Evolutionary conservation across 2,888 invertebrate species (phyloP), one percentile per base, ranked within the genome.

Genomic region (Cantharis flavilabris): DNA sequence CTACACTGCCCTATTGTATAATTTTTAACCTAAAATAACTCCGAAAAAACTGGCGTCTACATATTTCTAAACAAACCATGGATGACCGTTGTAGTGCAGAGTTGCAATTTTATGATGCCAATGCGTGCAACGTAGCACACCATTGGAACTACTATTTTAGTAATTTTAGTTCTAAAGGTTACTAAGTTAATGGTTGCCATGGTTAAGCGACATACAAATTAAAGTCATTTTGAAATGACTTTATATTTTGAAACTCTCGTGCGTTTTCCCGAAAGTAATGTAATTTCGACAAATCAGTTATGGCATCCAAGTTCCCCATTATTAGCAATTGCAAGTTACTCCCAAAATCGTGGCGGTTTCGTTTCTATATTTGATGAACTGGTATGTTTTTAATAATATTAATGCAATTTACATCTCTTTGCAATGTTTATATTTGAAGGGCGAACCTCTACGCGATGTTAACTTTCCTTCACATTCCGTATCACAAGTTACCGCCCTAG

Each of bases 291-390:
- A n/a, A 92, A 93, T 81, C 92, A 95, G 75, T 91, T 92, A 77
- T 98, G 97, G 97, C 98, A 97, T 88, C 91, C 92, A 30, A 93
- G 92, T 77, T 91, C 94, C 81, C 94, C 96, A 1, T 88, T 97
- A 62, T 89, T 98, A 70, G 97, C 97, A 18, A 93, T 97, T 5
- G 95, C 96, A 9, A 94, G 96, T 3, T 96, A 94, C 87, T 95
- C 94, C 82, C 96, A 96, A 87, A 96, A 96, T 81, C 94, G 94
- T 84, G 97, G 97, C 26, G 97, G 97, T 80, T 94, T 94, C 81
- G 95, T 97, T 3, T 95, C 94, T 62, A 93, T 98, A 82, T 97
- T 96, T 86, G 94, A 96, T 85, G 97, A 97, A 89, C 92, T 93
- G 88, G 96, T 96, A 89, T 90, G 91, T 86, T 11, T 62, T 14